phyloP scores from a whole-genome alignment of 2,888 invertebrate species.

The Stenoptilia bipunctidactyla region DNA sequence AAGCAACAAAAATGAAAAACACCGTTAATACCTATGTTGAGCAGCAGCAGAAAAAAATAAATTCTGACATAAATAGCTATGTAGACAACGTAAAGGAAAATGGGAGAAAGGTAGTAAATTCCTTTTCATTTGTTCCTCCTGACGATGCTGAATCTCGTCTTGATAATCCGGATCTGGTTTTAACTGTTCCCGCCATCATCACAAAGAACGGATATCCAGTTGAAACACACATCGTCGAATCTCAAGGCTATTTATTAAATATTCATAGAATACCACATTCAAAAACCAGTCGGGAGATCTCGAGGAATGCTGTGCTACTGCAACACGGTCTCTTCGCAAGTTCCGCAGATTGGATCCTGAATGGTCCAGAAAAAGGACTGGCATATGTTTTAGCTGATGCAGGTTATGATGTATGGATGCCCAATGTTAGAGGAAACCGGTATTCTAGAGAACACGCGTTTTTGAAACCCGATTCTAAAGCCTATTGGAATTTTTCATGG shows the following conservation, averaged over 20 bases:
- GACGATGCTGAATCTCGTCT: conserved; percentile 24
- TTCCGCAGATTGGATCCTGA: conserved; percentile 83
- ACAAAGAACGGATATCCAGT: conserved; percentile 74
- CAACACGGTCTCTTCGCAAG: conserved; percentile 87
- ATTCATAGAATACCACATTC: conserved; percentile 82
- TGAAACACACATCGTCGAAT: conserved; percentile 78
- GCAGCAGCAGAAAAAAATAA: conserved; percentile 33
- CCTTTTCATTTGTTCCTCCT: conserved; percentile 29
- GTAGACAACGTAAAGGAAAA: conserved; percentile 32
- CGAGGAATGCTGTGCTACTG: conserved; percentile 68
- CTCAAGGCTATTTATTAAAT: conserved; percentile 86
- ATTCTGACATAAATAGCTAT: conserved; percentile 33
- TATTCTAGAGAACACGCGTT: conserved; percentile 77
- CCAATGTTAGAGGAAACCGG: conserved; percentile 85
- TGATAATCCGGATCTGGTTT: conserved; percentile 36
- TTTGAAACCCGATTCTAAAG: conserved; percentile 62
- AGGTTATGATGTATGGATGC: conserved; percentile 86
- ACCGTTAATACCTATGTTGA: conserved; percentile 37
- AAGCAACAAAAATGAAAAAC: conserved; percentile 28
- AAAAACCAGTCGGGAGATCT: conserved; percentile 31
- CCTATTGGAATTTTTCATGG: conserved; percentile 85
- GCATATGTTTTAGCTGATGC: conserved; percentile 77
- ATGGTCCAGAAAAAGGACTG: conserved; percentile 74
- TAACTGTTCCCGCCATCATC: conserved; percentile 48
- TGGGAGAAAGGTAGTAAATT: conserved; percentile 30